A percentile compares a stretch with the other conserved stretches of the same genome.
Evolutionary conservation across 2,888 invertebrate genomes (phyloP).

Genomic region (Drosophila cyrtoloma): DNA sequence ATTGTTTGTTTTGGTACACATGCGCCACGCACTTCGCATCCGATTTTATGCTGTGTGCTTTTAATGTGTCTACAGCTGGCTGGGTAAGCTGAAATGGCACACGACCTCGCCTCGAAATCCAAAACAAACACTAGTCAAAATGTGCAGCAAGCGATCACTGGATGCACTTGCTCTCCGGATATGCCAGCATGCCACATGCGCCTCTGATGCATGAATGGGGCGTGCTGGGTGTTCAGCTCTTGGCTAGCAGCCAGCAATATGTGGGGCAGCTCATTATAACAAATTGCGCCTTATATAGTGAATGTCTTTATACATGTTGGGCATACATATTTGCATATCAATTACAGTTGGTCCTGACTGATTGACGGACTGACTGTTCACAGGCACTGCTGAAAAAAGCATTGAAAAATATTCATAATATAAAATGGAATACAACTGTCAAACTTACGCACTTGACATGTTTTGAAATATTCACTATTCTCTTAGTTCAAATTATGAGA

Average conservation of each 20-base stretch:
- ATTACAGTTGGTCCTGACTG: neutral
- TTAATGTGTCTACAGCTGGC: conserved; percentile 21
- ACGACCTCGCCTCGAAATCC: conserved; percentile 49
- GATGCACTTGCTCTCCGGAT: conserved; percentile 40
- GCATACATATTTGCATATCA: neutral
- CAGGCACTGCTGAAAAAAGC: neutral
- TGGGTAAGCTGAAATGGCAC: conserved; percentile 41
- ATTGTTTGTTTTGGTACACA: conserved; percentile 34
- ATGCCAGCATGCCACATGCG: conserved; percentile 23
- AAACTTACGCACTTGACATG: neutral
- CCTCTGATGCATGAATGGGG: conserved; percentile 27
- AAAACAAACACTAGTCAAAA: conserved; percentile 17
- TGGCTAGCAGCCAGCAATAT: conserved; percentile 45
- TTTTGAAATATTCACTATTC: neutral
- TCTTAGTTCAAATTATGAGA: neutral
- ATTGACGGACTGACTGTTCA: neutral
- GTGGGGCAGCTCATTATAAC: conserved; percentile 41
- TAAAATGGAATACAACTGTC: too few species aligned
- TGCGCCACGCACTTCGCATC: conserved; percentile 17
- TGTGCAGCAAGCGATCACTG: conserved; percentile 16
- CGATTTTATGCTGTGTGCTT: conserved; percentile 23
- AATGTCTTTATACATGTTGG: neutral
- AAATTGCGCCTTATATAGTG: conserved; percentile 10
- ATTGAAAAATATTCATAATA: neutral
- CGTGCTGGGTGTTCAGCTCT: conserved; percentile 22